Conservation (phyloP, 2,888 invertebrate species). For the Melangyna quadrimaculata region DNA sequence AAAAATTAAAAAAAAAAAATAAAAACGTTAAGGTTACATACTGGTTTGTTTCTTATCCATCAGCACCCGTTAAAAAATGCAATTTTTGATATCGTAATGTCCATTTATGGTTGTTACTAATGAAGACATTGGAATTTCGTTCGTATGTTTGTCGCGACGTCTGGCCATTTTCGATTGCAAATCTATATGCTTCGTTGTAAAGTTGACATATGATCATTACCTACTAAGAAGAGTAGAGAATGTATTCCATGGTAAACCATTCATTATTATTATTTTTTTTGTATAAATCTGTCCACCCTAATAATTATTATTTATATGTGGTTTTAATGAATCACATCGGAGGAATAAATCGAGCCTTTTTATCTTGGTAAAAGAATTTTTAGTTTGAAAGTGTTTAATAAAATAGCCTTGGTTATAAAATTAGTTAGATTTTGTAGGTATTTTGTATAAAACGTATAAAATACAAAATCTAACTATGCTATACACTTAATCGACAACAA, state of each 20-base stretch:
- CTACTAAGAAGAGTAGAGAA: not conserved
- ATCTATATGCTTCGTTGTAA: constrained; percentile 1
- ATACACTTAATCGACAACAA: too few species aligned
- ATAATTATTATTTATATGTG: not conserved
- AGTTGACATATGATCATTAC: not conserved
- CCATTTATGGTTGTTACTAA: constrained; percentile 63
- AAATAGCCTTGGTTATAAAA: not conserved
- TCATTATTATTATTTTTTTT: not conserved
- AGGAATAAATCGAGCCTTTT: not conserved
- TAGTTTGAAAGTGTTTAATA: not conserved
- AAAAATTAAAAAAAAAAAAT: not conserved
- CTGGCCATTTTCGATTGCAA: constrained; percentile 3
- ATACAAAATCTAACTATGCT: too few species aligned
- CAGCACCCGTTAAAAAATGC: constrained; percentile 9
- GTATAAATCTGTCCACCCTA: not conserved
- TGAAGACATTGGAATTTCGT: constrained; percentile 66
- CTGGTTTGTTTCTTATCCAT: constrained; percentile 14
- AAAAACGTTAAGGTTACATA: constrained; percentile 43
- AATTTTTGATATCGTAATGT: constrained; percentile 43
- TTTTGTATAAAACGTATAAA: too few species aligned
- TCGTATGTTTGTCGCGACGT: not conserved
- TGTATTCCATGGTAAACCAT: not conserved
- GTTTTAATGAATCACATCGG: not conserved
- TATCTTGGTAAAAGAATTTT: not conserved
- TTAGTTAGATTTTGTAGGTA: too few species aligned